Conservation (phyloP, 35 echinoderm and acorn worm species). For the Eucidaris tribuloides region DNA sequence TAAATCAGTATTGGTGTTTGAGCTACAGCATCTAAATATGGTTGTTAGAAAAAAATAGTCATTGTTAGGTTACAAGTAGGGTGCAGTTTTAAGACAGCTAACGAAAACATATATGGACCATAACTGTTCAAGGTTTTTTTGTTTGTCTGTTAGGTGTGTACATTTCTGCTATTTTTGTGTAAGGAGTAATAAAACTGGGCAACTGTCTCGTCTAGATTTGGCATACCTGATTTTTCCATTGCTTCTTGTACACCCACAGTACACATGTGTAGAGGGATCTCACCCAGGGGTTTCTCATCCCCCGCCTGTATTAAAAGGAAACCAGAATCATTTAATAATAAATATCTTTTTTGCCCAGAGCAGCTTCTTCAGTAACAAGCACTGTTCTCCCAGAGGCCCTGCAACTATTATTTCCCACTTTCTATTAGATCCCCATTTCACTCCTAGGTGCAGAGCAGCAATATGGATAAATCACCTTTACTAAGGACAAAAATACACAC, state of each 20-base stretch:
- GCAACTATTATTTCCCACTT: background rate
- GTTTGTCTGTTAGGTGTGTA: too few relatives aligned
- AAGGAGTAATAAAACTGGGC: background rate
- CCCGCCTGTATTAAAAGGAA: conserved; percentile 40
- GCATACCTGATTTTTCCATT: conserved; percentile 37
- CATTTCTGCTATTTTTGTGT: too few relatives aligned
- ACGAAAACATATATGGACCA: too few relatives aligned
- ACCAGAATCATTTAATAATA: background rate
- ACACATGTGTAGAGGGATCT: conserved; percentile 74
- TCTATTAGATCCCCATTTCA: background rate
- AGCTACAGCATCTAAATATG: too few relatives aligned
- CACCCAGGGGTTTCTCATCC: conserved; percentile 96
- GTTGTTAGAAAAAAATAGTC: too few relatives aligned
- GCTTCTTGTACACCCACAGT: conserved; percentile 64
- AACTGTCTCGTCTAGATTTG: background rate
- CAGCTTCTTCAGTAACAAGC: background rate
- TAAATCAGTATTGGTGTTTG: too few relatives aligned
- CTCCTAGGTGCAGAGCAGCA: background rate
- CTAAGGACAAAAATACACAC: background rate
- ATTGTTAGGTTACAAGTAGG: background rate
- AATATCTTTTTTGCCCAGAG: background rate
- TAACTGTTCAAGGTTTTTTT: too few relatives aligned
- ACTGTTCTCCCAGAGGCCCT: background rate
- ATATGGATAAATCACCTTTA: background rate
- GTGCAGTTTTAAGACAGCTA: too few relatives aligned